Evolutionary conservation across 2,888 invertebrate species (phyloP).

Genomic region (Rugalucina vietnamica): DNA sequence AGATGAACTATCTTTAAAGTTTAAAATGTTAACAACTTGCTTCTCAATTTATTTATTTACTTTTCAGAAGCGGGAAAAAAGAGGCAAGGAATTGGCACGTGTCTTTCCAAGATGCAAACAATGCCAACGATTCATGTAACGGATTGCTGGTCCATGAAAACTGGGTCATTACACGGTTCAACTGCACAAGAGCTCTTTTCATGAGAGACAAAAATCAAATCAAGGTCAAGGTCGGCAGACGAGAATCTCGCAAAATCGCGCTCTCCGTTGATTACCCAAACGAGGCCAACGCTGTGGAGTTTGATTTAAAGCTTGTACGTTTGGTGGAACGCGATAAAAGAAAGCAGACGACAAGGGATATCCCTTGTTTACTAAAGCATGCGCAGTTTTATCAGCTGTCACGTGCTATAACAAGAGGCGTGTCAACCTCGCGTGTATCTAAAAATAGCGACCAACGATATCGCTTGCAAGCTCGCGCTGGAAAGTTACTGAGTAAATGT

Average conservation of each 20-base stretch:
- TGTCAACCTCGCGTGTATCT: conserved; percentile 39
- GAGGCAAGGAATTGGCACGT: conserved; percentile 63
- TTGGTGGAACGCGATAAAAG: conserved; percentile 28
- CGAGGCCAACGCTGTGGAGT: conserved; percentile 33
- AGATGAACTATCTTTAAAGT: no score
- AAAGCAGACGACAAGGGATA: conserved; percentile 4
- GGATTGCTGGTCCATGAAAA: conserved; percentile 58
- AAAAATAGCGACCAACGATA: conserved; percentile 28
- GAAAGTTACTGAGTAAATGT: conserved; percentile 52
- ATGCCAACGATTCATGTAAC: conserved; percentile 47
- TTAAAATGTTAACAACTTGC: no score
- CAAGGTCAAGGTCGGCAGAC: conserved; percentile 58
- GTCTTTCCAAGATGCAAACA: conserved; percentile 48
- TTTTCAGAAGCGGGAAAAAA: conserved; percentile 61
- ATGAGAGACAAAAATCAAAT: conserved; percentile 33
- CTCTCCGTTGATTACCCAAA: conserved; percentile 32
- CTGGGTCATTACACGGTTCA: conserved; percentile 62
- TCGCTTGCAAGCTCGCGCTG: conserved; percentile 48
- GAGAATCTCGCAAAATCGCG: conserved; percentile 50
- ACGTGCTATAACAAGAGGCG: conserved; percentile 39
- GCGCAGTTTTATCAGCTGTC: conserved; percentile 63
- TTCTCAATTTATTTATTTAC: no score
- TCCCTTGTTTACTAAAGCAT: conserved; percentile 65
- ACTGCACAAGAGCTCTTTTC: conserved; percentile 36
- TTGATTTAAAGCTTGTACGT: conserved; percentile 58